These are phyloP conservation scores for Eulithis testata DNA, from an alignment of 2,888 invertebrate genomes.

Conservation along the genomic window DNA sequence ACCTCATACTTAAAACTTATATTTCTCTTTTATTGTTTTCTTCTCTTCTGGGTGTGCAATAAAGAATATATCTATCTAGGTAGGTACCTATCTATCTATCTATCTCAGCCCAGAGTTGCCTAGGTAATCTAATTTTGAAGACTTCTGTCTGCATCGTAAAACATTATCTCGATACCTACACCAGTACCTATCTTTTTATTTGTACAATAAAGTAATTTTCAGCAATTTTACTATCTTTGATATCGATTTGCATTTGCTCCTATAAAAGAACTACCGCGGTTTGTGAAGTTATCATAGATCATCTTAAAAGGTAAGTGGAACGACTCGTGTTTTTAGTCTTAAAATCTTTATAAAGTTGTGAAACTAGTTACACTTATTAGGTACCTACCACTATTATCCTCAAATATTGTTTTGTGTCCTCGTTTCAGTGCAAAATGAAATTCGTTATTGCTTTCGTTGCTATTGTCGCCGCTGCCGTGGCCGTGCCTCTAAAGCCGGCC, in stretches of 20 bases:
- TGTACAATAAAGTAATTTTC: conserved; percentile 40
- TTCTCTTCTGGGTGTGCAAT: too few relatives aligned
- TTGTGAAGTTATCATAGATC: conserved; percentile 28
- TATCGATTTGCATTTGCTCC: neutral
- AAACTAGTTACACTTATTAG: too few relatives aligned
- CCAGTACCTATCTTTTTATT: conserved; percentile 42
- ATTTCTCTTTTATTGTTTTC: too few relatives aligned
- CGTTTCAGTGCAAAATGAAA: conserved; percentile 63
- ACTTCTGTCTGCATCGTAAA: too few relatives aligned
- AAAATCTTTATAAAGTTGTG: too few relatives aligned
- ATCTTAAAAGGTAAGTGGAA: conserved; percentile 31
- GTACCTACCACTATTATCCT: too few relatives aligned
- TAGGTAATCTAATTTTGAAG: too few relatives aligned
- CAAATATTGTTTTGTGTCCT: neutral
- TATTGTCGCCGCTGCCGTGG: conserved; percentile 65
- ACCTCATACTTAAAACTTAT: too few relatives aligned
- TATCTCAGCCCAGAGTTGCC: too few relatives aligned
- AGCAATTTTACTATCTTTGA: neutral
- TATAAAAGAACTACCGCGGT: conserved; percentile 34
- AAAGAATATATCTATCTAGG: too few relatives aligned
- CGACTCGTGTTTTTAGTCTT: too few relatives aligned
- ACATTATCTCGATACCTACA: neutral
- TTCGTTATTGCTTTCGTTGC: conserved; percentile 64
- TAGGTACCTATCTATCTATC: too few relatives aligned
- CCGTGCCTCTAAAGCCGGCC: conserved; percentile 52